A percentile compares a stretch with the other conserved stretches of the same genome.
Conservation (phyloP, 1,140 invertebrate genomes). For the Arion vulgaris region DNA sequence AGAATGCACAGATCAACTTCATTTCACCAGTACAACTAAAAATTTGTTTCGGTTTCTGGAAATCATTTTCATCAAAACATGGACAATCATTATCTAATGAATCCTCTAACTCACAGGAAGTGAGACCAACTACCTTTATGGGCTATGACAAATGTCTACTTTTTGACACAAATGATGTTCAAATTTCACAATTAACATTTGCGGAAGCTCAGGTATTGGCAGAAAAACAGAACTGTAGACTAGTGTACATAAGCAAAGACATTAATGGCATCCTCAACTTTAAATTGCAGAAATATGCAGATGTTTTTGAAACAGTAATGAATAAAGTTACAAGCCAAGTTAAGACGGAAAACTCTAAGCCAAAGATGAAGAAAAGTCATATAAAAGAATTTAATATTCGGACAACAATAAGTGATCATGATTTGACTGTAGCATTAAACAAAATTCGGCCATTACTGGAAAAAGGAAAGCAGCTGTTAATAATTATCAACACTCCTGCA, state of each 20-base stretch:
- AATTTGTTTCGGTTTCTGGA: not conserved
- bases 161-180: slow-evolving; percentile 8
- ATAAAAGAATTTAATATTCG: slow-evolving; percentile 23
- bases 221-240: not conserved
- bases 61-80: not conserved
- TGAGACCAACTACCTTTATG: not conserved
- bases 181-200: not conserved
- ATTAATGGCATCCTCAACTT: slow-evolving; percentile 8
- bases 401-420: slow-evolving; percentile 24
- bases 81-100: not conserved
- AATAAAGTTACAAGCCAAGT: not conserved
- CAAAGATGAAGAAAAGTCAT: not conserved
- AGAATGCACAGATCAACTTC: not conserved
- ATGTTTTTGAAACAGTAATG: not conserved
- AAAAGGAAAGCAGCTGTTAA: slow-evolving; percentile 23
- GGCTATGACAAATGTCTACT: slow-evolving; percentile 16
- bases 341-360: too few relatives aligned
- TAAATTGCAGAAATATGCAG: not conserved
- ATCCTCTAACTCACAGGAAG: not conserved
- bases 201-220: slow-evolving; percentile 11
- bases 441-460: not conserved
- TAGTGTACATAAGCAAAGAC: slow-evolving; percentile 23
- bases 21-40: not conserved
- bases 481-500: not conserved
- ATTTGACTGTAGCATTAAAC: slow-evolving; percentile 4